Percentiles rank a stretch among this genome's conserved stretches.
These are phyloP conservation scores for Ceriagrion tenellum DNA, from an alignment of 2,888 invertebrate species.

Conservation along the genomic window DNA sequence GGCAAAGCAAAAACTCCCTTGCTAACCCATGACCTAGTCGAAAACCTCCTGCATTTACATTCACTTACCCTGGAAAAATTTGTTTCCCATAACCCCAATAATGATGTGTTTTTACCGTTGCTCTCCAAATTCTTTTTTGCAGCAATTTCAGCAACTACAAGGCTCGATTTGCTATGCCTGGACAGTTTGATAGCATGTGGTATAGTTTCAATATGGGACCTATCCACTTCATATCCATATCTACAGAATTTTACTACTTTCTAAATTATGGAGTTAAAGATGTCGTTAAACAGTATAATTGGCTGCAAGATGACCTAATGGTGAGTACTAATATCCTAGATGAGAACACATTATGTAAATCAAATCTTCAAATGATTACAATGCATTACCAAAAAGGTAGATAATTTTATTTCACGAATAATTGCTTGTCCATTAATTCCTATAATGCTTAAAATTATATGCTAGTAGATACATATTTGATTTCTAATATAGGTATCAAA, in stretches of 20 bases:
- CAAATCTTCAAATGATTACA: neutral
- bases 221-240: constrained; percentile 93
- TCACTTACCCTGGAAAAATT: neutral
- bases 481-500: too few relatives aligned
- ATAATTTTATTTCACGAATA: neutral
- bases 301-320: constrained; percentile 91
- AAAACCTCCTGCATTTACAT: neutral
- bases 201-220: constrained; percentile 95
- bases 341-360: neutral
- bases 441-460: neutral
- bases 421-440: neutral
- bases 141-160: constrained; percentile 98
- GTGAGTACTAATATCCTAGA: constrained; percentile 73
- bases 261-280: constrained; percentile 91
- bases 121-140: constrained; percentile 74
- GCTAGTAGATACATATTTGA: too few relatives aligned
- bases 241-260: constrained; percentile 97
- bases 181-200: constrained; percentile 84
- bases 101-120: neutral
- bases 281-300: constrained; percentile 89
- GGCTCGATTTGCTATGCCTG: constrained; percentile 95
- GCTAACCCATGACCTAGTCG: too few relatives aligned
- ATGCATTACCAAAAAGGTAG: neutral
- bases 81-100: neutral
- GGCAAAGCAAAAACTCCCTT: too few relatives aligned